Evolutionary conservation across 2,797 vertebrate genomes (phyloP), one percentile per base, ranked within the genome.

Genomic region (Chloroceryle amazona): DNA sequence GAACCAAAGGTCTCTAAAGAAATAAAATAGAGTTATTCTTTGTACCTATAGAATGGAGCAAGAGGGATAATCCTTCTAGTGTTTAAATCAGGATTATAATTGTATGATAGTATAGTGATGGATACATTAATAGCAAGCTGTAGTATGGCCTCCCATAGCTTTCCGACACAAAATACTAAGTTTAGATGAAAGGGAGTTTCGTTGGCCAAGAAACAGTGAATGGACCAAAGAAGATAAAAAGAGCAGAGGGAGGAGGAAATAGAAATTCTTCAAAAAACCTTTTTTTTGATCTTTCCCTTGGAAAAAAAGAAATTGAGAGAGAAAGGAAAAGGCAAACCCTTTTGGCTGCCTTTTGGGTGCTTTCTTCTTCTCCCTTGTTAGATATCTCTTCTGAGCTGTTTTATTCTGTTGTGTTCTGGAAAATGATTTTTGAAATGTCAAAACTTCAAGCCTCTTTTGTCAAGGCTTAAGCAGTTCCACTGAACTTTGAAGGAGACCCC

Each of bases 381-480:
- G 89, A 78, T 94, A 79, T 72, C 78, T 97, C 89, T 90, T 95
- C 84, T 78, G 88, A 97, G 86, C 91, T 96, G 70, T 85, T 96
- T 92, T 84, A 95, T 95, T 96, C 86, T 89, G 80, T 96, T 96
- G 94, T 97, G 89, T 93, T 96, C 94, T 89, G 79, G 66, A 86
- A 96, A 92, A 94, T 93, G 83, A 93, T 95, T 97, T 97, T 92
- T 96, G 91, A 98, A 97, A 96, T 94, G 91, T 97, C 90, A 96
- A 76, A 95, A 96, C 95, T 97, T 97, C 91, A 97, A 95, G 94
- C 83, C 62, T 96, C 75, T 96, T 96, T 98, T 95, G 91, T 96
- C 81, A 71, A 88, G 83, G 96, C 94, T 97, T 94, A 93, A 95
- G 96, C 67, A 93, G 58, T 83, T 85, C 90, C 85, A 61, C 72